phyloP scores from a whole-genome alignment of 2,113 vertebrate species.

The Trematocara macrostoma region DNA sequence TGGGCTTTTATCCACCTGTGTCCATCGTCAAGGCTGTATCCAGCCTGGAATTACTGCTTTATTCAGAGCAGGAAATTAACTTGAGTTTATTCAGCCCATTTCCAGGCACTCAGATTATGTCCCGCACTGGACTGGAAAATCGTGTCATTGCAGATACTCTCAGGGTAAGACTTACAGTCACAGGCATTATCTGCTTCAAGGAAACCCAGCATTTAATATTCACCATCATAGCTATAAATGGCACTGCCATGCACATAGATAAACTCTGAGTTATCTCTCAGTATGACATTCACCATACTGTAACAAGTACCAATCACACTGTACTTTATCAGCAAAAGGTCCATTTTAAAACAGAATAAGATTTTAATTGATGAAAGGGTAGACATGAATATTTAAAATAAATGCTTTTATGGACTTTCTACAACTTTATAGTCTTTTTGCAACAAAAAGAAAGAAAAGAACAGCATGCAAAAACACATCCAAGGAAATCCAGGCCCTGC shows the following conservation, averaged over 20 bases:
- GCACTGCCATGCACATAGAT: neutral
- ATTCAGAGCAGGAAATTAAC: slow-evolving; percentile 37
- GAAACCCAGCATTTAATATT: slow-evolving; percentile 25
- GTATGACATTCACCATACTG: neutral
- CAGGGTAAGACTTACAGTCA: slow-evolving; percentile 39
- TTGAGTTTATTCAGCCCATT: slow-evolving; percentile 50
- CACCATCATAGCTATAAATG: neutral
- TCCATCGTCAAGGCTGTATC: neutral
- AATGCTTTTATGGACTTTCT: neutral
- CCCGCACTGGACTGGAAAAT: slow-evolving; percentile 47
- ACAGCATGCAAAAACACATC: neutral
- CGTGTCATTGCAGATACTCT: slow-evolving; percentile 39
- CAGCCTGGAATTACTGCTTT: slow-evolving; percentile 29
- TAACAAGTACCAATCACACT: neutral
- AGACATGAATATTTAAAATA: neutral
- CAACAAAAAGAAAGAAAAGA: neutral
- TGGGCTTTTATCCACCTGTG: neutral
- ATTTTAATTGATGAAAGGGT: neutral
- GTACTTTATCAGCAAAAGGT: neutral
- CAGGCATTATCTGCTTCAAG: slow-evolving; percentile 43
- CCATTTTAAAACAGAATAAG: neutral
- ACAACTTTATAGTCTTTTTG: neutral
- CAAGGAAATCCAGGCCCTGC: fast-evolving
- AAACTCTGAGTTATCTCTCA: neutral
- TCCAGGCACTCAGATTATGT: slow-evolving; percentile 58